Evolutionary conservation across 2,797 vertebrate genomes (phyloP).

Genomic region (Chaetophractus vellerosus): DNA sequence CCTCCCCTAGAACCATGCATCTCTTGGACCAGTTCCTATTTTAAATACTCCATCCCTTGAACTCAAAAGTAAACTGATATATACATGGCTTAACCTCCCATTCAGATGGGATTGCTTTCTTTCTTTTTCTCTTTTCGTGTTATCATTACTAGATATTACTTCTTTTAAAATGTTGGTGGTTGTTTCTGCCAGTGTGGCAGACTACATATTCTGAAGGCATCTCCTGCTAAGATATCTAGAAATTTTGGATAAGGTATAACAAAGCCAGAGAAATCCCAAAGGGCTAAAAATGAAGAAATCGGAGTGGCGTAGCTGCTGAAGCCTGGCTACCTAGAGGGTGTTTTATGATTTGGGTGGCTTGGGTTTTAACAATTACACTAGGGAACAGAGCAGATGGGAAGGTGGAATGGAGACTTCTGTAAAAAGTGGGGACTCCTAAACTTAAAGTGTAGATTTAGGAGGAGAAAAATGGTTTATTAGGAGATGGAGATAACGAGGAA

Average conservation of each 20-base stretch:
- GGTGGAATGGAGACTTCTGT: background rate
- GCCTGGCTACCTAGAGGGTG: background rate
- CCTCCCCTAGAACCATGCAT: too few species aligned
- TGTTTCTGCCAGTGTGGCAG: background rate
- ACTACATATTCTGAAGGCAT: background rate
- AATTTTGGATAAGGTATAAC: background rate
- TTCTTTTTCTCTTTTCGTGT: background rate
- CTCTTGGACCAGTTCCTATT: background rate
- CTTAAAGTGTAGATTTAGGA: background rate
- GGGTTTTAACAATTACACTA: background rate
- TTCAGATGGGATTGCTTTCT: background rate
- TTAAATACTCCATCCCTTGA: background rate
- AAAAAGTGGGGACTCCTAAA: constrained; percentile 19
- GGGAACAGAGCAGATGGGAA: background rate
- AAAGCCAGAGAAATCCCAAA: background rate
- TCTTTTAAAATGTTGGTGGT: background rate
- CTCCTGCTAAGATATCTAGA: background rate
- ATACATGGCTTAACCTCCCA: too few species aligned
- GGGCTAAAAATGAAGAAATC: background rate
- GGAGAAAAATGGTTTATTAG: background rate
- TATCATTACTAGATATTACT: background rate
- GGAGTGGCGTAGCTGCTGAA: background rate
- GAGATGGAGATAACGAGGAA: background rate
- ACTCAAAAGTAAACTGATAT: background rate
- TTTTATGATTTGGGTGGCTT: background rate